These are phyloP conservation scores for Bombus impatiens DNA, from an alignment of 1,140 invertebrate genomes.

Conservation along the genomic window DNA sequence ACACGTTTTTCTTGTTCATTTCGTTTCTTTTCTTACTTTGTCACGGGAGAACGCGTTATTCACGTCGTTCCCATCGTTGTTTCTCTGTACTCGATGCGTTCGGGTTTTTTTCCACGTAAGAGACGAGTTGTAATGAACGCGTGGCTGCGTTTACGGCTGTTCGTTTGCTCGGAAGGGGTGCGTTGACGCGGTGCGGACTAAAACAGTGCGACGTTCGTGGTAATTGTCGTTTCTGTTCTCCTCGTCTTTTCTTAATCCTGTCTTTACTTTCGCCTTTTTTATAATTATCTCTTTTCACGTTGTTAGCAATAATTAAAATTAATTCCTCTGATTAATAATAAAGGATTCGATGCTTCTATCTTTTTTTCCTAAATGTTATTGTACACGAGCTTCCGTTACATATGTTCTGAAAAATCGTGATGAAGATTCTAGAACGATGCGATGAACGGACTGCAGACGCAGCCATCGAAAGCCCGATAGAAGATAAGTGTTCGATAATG, in stretches of 20 bases:
- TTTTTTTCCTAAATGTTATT: background rate
- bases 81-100: constrained; percentile 40
- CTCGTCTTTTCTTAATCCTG: background rate
- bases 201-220: background rate
- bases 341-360: background rate
- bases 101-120: background rate
- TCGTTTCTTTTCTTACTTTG: constrained; percentile 30
- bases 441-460: constrained; percentile 46
- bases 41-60: background rate
- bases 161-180: constrained; percentile 29
- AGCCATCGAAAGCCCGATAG: constrained; percentile 23
- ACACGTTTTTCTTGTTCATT: constrained; percentile 55
- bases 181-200: background rate
- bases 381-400: background rate
- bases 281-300: background rate
- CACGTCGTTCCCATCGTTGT: constrained; percentile 6
- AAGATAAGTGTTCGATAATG: background rate
- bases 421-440: background rate
- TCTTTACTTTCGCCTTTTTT: background rate
- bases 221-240: background rate
- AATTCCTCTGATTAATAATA: background rate
- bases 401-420: background rate
- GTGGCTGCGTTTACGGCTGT: constrained; percentile 56
- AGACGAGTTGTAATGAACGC: constrained; percentile 9
- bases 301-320: background rate